Percentiles rank a stretch among this genome's conserved stretches.
Conservation (phyloP, 2,888 invertebrate genomes). For the Gastrophysa polygoni region DNA sequence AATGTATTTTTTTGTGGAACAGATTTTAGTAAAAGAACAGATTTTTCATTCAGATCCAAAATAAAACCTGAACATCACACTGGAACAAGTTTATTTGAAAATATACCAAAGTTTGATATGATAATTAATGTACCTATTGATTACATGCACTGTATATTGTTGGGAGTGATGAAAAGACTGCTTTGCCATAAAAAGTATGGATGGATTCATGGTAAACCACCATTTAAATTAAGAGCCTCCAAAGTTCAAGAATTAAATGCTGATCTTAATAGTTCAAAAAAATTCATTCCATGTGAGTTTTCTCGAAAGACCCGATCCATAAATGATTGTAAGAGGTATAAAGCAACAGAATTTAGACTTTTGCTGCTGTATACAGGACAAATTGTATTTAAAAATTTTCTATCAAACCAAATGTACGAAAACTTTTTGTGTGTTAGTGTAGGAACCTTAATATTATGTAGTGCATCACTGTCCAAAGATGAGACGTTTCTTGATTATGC, state of each 20-base stretch:
- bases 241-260: slow-evolving; percentile 8
- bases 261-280: slow-evolving; percentile 14
- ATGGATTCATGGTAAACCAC: slow-evolving; percentile 21
- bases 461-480: slow-evolving; percentile 9
- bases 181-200: slow-evolving; percentile 21
- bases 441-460: slow-evolving; percentile 18
- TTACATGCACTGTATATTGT: slow-evolving; percentile 21
- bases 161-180: slow-evolving; percentile 16
- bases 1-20: slow-evolving; percentile 17
- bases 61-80: slow-evolving; percentile 19
- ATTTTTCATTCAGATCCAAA: slow-evolving; percentile 17
- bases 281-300: slow-evolving; percentile 26
- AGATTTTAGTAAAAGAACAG: slow-evolving; percentile 15
- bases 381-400: slow-evolving; percentile 21
- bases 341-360: slow-evolving; percentile 31
- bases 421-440: slow-evolving; percentile 22
- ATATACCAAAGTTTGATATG: slow-evolving; percentile 20
- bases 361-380: slow-evolving; percentile 23
- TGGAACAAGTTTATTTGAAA: slow-evolving; percentile 17
- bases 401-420: slow-evolving; percentile 15
- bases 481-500: slow-evolving; percentile 20
- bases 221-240: slow-evolving; percentile 20
- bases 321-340: slow-evolving; percentile 25
- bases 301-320: slow-evolving; percentile 19
- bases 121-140: slow-evolving; percentile 19